Evolutionary conservation across 2,797 vertebrate genomes (phyloP), one percentile per base, ranked within the genome.

Genomic region (Sphenopsis melanotis): DNA sequence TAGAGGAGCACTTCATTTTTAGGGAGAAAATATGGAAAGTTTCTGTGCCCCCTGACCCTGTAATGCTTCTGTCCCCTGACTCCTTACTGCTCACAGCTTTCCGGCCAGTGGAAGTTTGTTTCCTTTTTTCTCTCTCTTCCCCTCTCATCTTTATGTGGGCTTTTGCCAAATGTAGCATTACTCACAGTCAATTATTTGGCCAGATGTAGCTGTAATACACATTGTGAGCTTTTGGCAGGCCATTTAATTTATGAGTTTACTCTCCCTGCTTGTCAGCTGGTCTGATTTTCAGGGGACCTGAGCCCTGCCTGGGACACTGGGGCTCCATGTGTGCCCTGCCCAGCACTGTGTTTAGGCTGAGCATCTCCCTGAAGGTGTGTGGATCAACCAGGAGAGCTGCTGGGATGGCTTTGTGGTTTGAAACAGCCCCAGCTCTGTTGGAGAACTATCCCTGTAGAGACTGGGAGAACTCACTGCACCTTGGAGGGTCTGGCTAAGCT

Each of bases 121-220:
- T 95, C 82, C 79, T 86, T 72, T 94, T 66, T 53, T 17, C 42
- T 82, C 71, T 78, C 39, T 81, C 39, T 52, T 68, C 32, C 57
- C 41, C 64, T 88, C 77, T 91, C 84, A 71, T 83, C 63, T 70
- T 70, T 57, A 32, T 32, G 0, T 26, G 64, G 63, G 75, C 41
- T 89, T 80, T 69, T 93, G 80, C 92, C 95, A 92, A 86, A n/a
- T 27, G 44, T 24, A 2, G 69, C 53, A 34, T 92, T 81, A 87
- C 78, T 83, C 65, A 15, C 52, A 63, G 81, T 44, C 85, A 94
- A 89, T 95, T 91, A 76, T 96, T 94, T 94, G 89, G 72, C 91
- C 96, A 92, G 92, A 95, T 93, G 95, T 87, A 80, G 75, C 89
- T 74, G 63, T 66, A 60, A 71, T 47, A 23, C 11, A 61, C 27